These are phyloP conservation scores for Toxostoma redivivum DNA, from an alignment of 2,113 vertebrate genomes.

Conservation along the genomic window DNA sequence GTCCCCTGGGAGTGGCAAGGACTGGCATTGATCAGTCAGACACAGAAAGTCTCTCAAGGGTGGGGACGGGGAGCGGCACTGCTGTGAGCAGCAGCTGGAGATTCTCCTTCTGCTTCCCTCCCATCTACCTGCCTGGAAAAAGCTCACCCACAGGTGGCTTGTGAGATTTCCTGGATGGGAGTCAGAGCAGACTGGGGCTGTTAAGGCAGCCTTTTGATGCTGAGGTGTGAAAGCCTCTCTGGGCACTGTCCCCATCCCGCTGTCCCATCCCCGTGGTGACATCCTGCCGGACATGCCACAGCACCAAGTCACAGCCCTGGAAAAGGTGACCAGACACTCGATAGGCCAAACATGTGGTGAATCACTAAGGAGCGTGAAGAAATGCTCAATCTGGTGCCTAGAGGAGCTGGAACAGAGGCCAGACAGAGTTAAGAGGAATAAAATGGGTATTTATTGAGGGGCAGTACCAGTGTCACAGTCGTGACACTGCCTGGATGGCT, in stretches of 20 bases:
- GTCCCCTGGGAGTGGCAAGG: not conserved
- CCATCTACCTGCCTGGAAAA: not conserved
- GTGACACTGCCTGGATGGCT: no score
- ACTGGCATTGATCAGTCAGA: not conserved
- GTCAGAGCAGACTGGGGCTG: not conserved
- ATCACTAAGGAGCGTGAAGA: not conserved
- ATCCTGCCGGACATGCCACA: slow-evolving; percentile 11
- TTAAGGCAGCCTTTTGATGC: not conserved
- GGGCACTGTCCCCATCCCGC: accelerated
- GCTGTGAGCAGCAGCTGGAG: not conserved
- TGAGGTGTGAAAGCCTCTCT: not conserved
- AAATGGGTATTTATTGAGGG: no score
- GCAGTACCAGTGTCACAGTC: no score
- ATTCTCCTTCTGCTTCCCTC: not conserved
- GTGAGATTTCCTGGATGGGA: not conserved
- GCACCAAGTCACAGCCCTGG: not conserved
- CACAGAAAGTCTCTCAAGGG: not conserved
- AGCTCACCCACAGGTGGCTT: accelerated
- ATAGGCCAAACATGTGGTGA: not conserved
- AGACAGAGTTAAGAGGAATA: no score
- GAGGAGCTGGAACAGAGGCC: no score
- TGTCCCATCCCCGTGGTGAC: not conserved
- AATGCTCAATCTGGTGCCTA: not conserved
- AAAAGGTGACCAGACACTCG: not conserved
- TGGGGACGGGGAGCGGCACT: accelerated